phyloP scores from a whole-genome alignment of 1,140 invertebrate species.

The Cyclina sinensis region DNA sequence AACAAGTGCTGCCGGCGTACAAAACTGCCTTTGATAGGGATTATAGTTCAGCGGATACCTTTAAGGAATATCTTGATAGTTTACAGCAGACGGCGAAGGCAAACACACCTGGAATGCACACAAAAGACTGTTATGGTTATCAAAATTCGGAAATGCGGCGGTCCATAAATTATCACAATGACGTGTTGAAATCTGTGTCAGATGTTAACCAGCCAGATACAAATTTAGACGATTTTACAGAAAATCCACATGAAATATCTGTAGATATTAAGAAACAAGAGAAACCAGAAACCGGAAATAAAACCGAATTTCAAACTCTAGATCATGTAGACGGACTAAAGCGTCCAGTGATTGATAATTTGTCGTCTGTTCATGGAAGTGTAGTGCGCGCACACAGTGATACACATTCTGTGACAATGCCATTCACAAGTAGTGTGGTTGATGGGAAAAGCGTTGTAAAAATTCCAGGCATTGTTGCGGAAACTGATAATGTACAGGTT shows the following conservation, averaged over 20 bases:
- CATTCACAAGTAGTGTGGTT: constrained; percentile 32
- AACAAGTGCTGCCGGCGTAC: constrained; percentile 10
- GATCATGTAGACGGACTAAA: background rate
- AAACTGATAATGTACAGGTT: background rate
- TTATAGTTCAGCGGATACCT: constrained; percentile 61
- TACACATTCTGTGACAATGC: constrained; percentile 4
- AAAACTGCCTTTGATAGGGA: constrained; percentile 54
- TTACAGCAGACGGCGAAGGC: constrained; percentile 48
- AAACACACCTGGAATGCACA: constrained; percentile 23
- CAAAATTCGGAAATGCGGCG: background rate
- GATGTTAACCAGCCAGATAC: constrained; percentile 49
- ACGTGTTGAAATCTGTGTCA: constrained; percentile 43
- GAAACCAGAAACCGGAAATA: background rate
- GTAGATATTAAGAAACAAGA: constrained; percentile 32
- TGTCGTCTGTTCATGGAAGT: constrained; percentile 63
- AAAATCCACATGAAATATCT: background rate
- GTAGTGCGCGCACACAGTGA: constrained; percentile 31
- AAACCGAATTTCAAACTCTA: background rate
- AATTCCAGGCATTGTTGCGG: constrained; percentile 19
- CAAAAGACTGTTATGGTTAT: background rate
- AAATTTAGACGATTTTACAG: background rate
- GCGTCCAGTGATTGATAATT: constrained; percentile 34
- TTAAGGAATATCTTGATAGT: constrained; percentile 55
- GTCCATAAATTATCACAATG: constrained; percentile 43
- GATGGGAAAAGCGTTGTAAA: constrained; percentile 15